These are phyloP conservation scores for Drosophila nigricruria DNA, from an alignment of 2,888 invertebrate genomes.

Conservation along the genomic window DNA sequence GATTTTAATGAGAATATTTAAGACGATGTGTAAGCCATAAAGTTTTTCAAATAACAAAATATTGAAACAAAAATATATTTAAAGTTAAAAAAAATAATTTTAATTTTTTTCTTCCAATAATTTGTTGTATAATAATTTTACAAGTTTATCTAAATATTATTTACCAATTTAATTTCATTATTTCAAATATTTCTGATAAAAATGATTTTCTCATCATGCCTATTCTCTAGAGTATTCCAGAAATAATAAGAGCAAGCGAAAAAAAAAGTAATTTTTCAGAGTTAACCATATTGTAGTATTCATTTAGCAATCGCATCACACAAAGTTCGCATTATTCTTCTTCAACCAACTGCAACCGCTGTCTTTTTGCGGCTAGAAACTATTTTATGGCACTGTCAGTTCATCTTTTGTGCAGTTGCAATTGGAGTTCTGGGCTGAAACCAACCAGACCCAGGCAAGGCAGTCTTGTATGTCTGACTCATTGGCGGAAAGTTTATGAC, in stretches of 20 bases:
- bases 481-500: slow-evolving; percentile 54
- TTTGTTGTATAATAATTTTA: too few relatives aligned
- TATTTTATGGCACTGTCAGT: slow-evolving; percentile 63
- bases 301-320: slow-evolving; percentile 24
- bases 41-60: too few relatives aligned
- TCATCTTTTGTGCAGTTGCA: slow-evolving; percentile 46
- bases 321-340: slow-evolving; percentile 33
- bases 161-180: too few relatives aligned
- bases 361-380: slow-evolving; percentile 35
- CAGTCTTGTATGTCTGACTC: slow-evolving; percentile 48
- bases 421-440: slow-evolving; percentile 23
- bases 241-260: too few relatives aligned
- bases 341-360: slow-evolving; percentile 15
- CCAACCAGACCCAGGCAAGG: slow-evolving; percentile 1
- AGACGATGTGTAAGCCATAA: too few relatives aligned
- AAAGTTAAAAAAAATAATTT: too few relatives aligned
- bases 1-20: too few relatives aligned
- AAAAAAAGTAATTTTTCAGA: not conserved
- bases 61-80: too few relatives aligned
- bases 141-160: too few relatives aligned
- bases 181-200: too few relatives aligned
- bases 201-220: not conserved
- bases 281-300: not conserved
- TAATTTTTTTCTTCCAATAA: too few relatives aligned
- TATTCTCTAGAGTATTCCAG: not conserved